Evolutionary conservation across 92 coral and sea anemone genomes (phyloP).

Genomic region (Umimayanthus chanpuru): DNA sequence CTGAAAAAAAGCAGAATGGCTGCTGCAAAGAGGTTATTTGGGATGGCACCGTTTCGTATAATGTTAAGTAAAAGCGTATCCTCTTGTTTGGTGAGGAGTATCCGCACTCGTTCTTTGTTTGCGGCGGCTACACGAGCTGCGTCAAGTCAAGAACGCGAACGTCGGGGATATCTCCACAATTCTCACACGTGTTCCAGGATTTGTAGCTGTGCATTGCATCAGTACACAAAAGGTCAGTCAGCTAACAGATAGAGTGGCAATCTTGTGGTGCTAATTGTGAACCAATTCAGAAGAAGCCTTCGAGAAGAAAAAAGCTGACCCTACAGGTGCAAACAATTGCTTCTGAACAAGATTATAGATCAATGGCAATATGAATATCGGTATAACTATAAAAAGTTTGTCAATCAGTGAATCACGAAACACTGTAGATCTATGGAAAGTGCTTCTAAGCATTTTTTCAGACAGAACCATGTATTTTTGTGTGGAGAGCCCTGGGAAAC

Average conservation of each 20-base stretch:
- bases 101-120: constrained; percentile 57
- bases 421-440: too few relatives aligned
- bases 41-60: constrained; percentile 33
- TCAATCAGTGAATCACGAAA: too few relatives aligned
- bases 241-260: background rate
- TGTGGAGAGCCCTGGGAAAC: too few relatives aligned
- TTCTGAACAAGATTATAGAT: too few relatives aligned
- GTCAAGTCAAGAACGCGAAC: constrained; percentile 67
- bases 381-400: too few relatives aligned
- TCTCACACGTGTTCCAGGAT: constrained; percentile 77
- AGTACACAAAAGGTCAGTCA: constrained; percentile 84
- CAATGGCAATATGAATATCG: too few relatives aligned
- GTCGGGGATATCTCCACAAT: constrained; percentile 36
- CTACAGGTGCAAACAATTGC: background rate
- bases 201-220: constrained; percentile 88
- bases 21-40: constrained; percentile 16
- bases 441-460: too few relatives aligned
- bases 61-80: constrained; percentile 44
- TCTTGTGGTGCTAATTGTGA: too few relatives aligned
- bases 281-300: background rate
- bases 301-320: too few relatives aligned
- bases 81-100: constrained; percentile 33
- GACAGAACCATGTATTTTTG: too few relatives aligned
- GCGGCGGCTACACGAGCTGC: constrained; percentile 81
- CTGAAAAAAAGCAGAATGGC: constrained; percentile 26